Evolutionary conservation across 2,797 vertebrate species (phyloP).

Genomic region (Astyanax mexicanus): DNA sequence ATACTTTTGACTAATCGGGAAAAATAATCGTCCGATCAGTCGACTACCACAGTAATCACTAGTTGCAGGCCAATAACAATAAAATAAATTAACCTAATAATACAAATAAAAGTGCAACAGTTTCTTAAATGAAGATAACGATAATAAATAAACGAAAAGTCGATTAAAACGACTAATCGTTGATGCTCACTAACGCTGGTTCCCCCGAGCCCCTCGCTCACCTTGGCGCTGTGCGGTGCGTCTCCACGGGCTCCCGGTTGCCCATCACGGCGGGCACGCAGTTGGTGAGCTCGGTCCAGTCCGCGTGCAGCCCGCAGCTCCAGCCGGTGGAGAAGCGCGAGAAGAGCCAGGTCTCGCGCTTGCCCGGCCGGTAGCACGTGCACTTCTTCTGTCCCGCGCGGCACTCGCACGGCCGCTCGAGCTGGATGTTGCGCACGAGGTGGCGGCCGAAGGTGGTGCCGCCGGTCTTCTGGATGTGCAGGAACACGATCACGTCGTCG

Average conservation of each 20-base stretch:
- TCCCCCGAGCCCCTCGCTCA: too few relatives aligned
- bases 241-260: constrained; percentile 70
- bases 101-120: too few relatives aligned
- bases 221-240: constrained; percentile 55
- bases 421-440: constrained; percentile 93
- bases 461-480: constrained; percentile 97
- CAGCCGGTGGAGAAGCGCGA: constrained; percentile 97
- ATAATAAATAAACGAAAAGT: too few relatives aligned
- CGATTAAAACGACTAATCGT: too few relatives aligned
- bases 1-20: too few relatives aligned
- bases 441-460: constrained; percentile 96
- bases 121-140: too few relatives aligned
- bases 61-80: too few relatives aligned
- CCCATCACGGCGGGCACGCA: constrained; percentile 91
- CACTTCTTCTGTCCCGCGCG: constrained; percentile 96
- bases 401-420: constrained; percentile 95
- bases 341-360: constrained; percentile 95
- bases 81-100: too few relatives aligned
- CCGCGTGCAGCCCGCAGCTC: constrained; percentile 96
- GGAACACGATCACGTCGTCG: constrained; percentile 93
- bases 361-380: constrained; percentile 91
- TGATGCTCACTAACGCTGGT: too few relatives aligned
- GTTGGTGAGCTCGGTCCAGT: constrained; percentile 96
- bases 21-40: too few relatives aligned
- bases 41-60: too few relatives aligned